These are phyloP conservation scores for Pangasius sanitwongsei DNA, from an alignment of 2,797 vertebrate genomes.

Conservation along the genomic window DNA sequence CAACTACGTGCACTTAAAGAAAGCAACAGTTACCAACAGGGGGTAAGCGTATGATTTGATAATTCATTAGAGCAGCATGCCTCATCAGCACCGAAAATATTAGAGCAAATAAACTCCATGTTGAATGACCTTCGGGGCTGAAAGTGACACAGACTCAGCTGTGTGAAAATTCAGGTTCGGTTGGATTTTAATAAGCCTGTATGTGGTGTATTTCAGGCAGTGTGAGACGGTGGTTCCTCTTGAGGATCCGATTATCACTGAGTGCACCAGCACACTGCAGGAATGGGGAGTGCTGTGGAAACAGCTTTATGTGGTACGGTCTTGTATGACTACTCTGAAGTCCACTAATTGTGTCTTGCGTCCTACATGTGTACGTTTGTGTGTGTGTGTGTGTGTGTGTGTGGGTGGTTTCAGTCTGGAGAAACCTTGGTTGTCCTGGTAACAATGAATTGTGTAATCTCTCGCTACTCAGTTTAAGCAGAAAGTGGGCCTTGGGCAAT, in stretches of 20 bases:
- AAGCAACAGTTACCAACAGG: constrained; percentile 74
- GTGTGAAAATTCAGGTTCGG: neutral
- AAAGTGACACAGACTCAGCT: neutral
- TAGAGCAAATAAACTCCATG: constrained; percentile 12
- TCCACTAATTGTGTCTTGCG: neutral
- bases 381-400: neutral
- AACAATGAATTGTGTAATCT: constrained; percentile 50
- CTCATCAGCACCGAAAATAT: constrained; percentile 13
- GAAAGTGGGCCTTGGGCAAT: constrained; percentile 35
- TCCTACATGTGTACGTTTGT: constrained; percentile 6
- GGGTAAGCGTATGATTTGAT: constrained; percentile 66
- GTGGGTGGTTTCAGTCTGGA: constrained; percentile 46
- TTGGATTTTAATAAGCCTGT: constrained; percentile 8
- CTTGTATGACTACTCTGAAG: neutral
- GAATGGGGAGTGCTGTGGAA: constrained; percentile 96
- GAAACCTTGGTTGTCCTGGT: constrained; percentile 45
- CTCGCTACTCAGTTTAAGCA: constrained; percentile 30
- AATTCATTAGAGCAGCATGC: constrained; percentile 27
- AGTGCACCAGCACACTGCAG: constrained; percentile 91
- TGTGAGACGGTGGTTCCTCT: constrained; percentile 89
- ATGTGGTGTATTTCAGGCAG: constrained; percentile 68
- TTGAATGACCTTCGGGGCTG: constrained; percentile 4
- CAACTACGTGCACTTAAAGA: constrained; percentile 77
- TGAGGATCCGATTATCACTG: constrained; percentile 89
- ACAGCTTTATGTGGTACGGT: constrained; percentile 93